Base-by-base conservation (phyloP, 2,797 vertebrate species). In the Chloroceryle amazona region DNA sequence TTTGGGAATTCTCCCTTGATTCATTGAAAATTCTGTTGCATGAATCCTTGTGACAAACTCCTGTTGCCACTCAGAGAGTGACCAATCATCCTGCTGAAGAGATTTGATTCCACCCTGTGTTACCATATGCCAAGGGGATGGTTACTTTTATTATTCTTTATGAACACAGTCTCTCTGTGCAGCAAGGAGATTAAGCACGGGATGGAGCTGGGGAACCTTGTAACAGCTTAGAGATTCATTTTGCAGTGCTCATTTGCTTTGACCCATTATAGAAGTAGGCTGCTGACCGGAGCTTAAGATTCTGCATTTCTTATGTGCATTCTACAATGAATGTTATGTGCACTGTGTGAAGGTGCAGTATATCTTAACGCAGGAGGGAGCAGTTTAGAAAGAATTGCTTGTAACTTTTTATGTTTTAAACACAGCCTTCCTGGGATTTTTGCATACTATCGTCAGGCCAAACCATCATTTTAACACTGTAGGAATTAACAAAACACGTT, bases 341-440 rank as follows among this genome's bases (percentile, higher is more conserved):
- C 60, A 46, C 3, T 4, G 47, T 25, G 55, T 80, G 79, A 11
- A 66, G 58, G 35, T 26, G 49, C 80, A 39, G 55, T 76, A 17
- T 72, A 58, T 76, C 78, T 81, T 80, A 72, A 67, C 84, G 84
- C 73, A 83, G 68, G 72, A 83, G 84, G 68, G 39, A 81, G 41
- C 52, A 81, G 23, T 79, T 91, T 41, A 66, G 67, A 44, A 86
- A 51, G 44, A 75, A 63, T 37, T 79, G 52, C 52, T 74, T 67
- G 37, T 73, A 61, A 62, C 35, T 89, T 83, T 86, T 91, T 65
- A 39, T 71, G 44, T 90, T 93, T 88, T 62, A 63, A 89, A 42
- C 26, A 29, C n/a, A 60, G 10, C 47, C 46, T 90, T 73, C 31
- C 44, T 55, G 46, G 51, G 72, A 90, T 35, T 20, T 94, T 70